Evolutionary conservation across 1,140 invertebrate genomes (phyloP).

Genomic region (Panulirus ornatus): DNA sequence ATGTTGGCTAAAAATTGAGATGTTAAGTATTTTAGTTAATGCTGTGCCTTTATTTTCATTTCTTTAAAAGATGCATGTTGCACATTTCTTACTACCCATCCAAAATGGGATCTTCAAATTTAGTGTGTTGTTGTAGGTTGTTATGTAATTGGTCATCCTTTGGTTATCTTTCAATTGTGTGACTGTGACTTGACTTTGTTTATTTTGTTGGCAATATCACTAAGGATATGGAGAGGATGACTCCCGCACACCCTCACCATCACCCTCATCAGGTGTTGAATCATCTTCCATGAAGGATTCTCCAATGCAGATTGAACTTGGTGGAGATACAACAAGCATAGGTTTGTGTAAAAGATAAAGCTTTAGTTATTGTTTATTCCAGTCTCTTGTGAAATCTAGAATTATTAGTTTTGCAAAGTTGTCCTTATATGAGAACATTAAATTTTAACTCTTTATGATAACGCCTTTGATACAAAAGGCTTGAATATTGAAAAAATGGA

Average conservation of each 20-base stretch:
- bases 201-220: background rate
- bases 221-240: conserved; percentile 78
- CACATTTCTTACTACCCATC: background rate
- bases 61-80: no score
- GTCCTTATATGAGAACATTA: no score
- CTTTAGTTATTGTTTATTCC: no score
- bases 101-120: no score
- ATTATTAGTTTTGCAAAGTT: no score
- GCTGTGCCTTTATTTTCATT: no score
- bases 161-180: background rate
- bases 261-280: conserved; percentile 92
- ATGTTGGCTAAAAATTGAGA: no score
- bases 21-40: no score
- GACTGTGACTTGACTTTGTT: background rate
- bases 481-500: no score
- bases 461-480: no score
- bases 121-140: background rate
- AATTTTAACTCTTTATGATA: no score
- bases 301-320: conserved; percentile 92
- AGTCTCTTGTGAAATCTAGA: no score
- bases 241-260: conserved; percentile 90
- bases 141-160: background rate
- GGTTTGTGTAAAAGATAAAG: conserved; percentile 79
- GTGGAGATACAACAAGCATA: conserved; percentile 82
- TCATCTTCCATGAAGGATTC: conserved; percentile 93